These are phyloP conservation scores for Nemurella pictetii DNA, from an alignment of 2,888 invertebrate species.

Conservation along the genomic window DNA sequence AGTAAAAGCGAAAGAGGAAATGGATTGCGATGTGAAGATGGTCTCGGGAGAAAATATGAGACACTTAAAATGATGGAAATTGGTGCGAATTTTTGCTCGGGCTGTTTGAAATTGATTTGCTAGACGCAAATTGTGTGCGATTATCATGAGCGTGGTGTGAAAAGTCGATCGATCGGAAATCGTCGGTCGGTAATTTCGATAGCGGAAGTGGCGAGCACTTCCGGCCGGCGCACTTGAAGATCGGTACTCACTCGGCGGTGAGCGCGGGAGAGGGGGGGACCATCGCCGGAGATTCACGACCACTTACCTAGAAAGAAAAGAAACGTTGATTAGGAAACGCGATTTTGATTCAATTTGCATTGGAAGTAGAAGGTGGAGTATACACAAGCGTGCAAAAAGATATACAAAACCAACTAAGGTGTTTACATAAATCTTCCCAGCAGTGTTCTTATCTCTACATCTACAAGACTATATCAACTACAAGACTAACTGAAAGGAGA, in stretches of 20 bases:
- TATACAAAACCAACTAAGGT: too few species aligned
- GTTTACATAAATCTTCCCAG: too few species aligned
- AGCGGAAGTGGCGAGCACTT: neutral
- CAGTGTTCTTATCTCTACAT: too few species aligned
- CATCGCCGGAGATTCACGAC: neutral
- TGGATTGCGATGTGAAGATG: neutral
- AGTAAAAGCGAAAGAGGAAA: neutral
- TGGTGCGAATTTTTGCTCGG: neutral
- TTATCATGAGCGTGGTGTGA: neutral
- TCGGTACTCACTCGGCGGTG: neutral
- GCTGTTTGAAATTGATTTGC: neutral
- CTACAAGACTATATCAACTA: too few species aligned
- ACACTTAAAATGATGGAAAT: neutral
- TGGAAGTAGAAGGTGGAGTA: too few species aligned
- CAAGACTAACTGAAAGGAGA: too few species aligned
- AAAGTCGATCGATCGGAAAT: constrained; percentile 11
- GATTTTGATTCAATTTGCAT: too few species aligned
- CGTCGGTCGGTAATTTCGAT: neutral
- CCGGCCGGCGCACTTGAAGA: neutral
- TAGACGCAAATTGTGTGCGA: neutral
- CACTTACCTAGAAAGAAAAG: neutral
- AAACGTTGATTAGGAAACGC: neutral
- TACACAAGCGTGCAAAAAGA: too few species aligned
- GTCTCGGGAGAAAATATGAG: neutral
- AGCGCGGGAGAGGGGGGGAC: neutral